Conservation (phyloP, 2,888 invertebrate genomes). For the Caenorhabditis sp. region DNA sequence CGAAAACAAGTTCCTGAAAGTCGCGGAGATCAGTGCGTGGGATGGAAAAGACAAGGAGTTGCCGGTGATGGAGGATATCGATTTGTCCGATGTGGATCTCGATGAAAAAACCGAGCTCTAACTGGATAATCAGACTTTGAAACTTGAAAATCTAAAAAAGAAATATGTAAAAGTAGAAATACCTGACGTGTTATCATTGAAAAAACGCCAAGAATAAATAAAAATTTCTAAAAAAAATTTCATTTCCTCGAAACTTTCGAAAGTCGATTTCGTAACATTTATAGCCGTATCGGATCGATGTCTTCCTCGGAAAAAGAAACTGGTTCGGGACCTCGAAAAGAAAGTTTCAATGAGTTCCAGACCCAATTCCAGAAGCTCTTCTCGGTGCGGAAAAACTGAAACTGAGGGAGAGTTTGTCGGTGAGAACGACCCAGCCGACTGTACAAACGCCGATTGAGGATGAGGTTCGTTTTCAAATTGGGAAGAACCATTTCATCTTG, state of each 20-base stretch:
- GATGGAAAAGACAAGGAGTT: constrained; percentile 85
- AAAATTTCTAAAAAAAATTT: neutral
- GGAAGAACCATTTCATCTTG: no score
- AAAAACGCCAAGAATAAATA: neutral
- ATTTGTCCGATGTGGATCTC: constrained; percentile 84
- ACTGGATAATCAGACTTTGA: neutral
- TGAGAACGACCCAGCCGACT: constrained; percentile 2
- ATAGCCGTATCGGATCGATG: constrained; percentile 15
- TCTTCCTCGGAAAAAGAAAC: constrained; percentile 21
- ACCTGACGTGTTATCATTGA: constrained; percentile 1
- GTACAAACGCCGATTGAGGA: neutral
- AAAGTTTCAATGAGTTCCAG: neutral
- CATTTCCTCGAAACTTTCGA: neutral
- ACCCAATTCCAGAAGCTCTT: constrained; percentile 27
- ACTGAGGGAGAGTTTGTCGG: constrained; percentile 3
- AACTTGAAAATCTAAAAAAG: constrained; percentile 44
- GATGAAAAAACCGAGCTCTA: constrained; percentile 42
- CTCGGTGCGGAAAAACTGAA: neutral
- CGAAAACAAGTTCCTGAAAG: constrained; percentile 80
- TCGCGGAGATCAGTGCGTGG: constrained; percentile 83
- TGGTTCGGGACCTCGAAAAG: neutral
- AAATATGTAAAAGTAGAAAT: no score
- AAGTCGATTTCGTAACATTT: constrained; percentile 16
- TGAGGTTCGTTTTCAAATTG: no score
- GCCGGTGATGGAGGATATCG: constrained; percentile 83